Percentiles rank a stretch among this genome's conserved stretches.
phyloP scores from a whole-genome alignment of 23 tunicate species.

The Trididemnum clinides region DNA sequence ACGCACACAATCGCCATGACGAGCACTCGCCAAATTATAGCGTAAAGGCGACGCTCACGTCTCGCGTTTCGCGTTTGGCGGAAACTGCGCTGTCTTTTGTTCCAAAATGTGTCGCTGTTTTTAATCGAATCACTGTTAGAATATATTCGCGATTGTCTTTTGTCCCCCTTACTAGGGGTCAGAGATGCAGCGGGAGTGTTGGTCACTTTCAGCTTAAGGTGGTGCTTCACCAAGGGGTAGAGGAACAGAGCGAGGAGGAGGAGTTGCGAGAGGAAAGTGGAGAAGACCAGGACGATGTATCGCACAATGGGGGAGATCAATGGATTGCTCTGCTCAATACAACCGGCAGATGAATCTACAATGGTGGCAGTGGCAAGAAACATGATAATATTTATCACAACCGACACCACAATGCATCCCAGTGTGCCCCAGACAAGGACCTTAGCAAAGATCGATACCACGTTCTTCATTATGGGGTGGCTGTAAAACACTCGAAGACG shows the following conservation, averaged over 20 bases:
- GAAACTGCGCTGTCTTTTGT: background rate
- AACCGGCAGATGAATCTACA: slow-evolving; percentile 44
- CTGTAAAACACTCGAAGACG: slow-evolving; percentile 53
- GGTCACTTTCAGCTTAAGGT: slow-evolving; percentile 39
- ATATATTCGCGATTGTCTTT: background rate
- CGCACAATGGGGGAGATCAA: slow-evolving; percentile 47
- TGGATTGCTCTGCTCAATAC: slow-evolving; percentile 28
- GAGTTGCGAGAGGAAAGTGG: slow-evolving; percentile 55
- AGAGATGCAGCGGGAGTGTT: background rate
- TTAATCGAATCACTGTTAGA: background rate
- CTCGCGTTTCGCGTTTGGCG: slow-evolving; percentile 28
- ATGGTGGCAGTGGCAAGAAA: slow-evolving; percentile 32
- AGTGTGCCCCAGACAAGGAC: slow-evolving; percentile 39
- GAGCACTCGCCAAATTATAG: slow-evolving; percentile 61
- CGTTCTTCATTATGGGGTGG: slow-evolving; percentile 78
- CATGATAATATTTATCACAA: slow-evolving; percentile 48
- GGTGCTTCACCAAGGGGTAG: slow-evolving; percentile 67
- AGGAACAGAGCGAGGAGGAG: slow-evolving; percentile 61
- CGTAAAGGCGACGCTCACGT: slow-evolving; percentile 34
- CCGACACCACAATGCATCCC: slow-evolving; percentile 32
- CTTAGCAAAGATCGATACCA: background rate
- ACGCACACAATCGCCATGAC: slow-evolving; percentile 58
- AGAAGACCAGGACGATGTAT: slow-evolving; percentile 54
- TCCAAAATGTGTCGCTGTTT: background rate
- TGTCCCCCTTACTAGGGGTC: background rate